Percentiles rank a stretch among this genome's conserved stretches.
Conservation (phyloP, 2,113 vertebrate genomes). For the Boulengeromyrus knoepffleri region DNA sequence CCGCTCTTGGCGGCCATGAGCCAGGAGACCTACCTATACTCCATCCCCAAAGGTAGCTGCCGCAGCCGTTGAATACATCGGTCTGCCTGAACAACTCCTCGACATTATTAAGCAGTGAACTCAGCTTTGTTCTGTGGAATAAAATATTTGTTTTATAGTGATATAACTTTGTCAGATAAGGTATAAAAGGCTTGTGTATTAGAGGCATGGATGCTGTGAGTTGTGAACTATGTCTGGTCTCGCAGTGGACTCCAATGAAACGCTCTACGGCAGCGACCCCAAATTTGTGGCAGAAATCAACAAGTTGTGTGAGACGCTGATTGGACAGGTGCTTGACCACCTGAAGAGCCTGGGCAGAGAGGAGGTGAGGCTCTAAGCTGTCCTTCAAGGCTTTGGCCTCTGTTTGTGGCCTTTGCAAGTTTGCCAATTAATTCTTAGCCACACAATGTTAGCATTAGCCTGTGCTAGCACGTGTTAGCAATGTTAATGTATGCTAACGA, state of each 20-base stretch:
- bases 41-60: constrained; percentile 66
- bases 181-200: neutral
- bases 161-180: neutral
- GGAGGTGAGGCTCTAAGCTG: constrained; percentile 65
- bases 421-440: too few species aligned
- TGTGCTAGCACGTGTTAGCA: neutral
- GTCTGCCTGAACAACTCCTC: neutral
- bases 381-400: neutral
- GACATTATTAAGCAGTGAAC: neutral
- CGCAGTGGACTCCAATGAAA: constrained; percentile 91
- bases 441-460: neutral
- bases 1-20: constrained; percentile 87
- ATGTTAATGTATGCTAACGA: neutral
- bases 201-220: neutral
- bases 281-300: constrained; percentile 90
- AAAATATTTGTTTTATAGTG: neutral
- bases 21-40: constrained; percentile 79
- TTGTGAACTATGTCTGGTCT: neutral
- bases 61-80: too few species aligned
- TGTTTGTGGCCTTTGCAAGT: neutral
- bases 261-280: constrained; percentile 87
- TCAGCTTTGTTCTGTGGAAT: neutral
- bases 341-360: constrained; percentile 82
- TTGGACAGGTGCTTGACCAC: constrained; percentile 88
- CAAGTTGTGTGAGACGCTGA: constrained; percentile 85